Evolutionary conservation across 1,140 invertebrate species (phyloP), one percentile per base, ranked within the genome.

Genomic region (Drosophila rhopaloa): DNA sequence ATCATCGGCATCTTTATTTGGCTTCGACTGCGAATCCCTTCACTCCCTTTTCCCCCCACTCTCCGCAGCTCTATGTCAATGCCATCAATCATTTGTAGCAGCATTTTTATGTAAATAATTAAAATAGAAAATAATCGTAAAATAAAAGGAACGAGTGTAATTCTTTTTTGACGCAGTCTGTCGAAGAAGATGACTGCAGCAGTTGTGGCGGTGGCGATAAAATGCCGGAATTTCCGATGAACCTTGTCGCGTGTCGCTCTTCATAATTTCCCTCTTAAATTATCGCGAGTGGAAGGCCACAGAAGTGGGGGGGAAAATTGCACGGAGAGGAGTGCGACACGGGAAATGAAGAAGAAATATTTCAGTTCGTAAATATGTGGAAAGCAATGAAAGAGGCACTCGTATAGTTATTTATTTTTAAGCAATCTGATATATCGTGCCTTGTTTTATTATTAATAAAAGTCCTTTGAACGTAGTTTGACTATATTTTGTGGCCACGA

Each of bases 81-180:
- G 70, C 74, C 79, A 88, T 86, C 82, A 88, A 70, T 86, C 82
- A 86, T 88, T 82, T 68, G 62, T 67, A 75, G 67, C 59, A 60
- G 55, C 82, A 88, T 77, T 86, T 75, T 57, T 77, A 76, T 75
- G 61, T 63, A 61, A 79, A 81, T 83, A 88, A 88, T 83, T 88
- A 86, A 86, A 82, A 82, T 72, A 61, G 53, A 80, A 84, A 82
- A 82, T 78, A 78, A 77, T 77, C 65, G 58, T 68, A 50, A 76
- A 65, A 40, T 53, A 41, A n/a, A 43, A 41, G 29, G 29, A 51
- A 43, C 29, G 58, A 38, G 57, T 46, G 56, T 75, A 40, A 65
- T 29, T 38, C 13, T 46, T 68, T 37, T 79, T 79, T 73, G 59
- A 47, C 60, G 76, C 67, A 72, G 74, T 62, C 50, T 56, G 46